A percentile compares a stretch with the other conserved stretches of the same genome.
These are phyloP conservation scores for Serrognathus titanus DNA, from an alignment of 2,888 invertebrate species.

Conservation along the genomic window DNA sequence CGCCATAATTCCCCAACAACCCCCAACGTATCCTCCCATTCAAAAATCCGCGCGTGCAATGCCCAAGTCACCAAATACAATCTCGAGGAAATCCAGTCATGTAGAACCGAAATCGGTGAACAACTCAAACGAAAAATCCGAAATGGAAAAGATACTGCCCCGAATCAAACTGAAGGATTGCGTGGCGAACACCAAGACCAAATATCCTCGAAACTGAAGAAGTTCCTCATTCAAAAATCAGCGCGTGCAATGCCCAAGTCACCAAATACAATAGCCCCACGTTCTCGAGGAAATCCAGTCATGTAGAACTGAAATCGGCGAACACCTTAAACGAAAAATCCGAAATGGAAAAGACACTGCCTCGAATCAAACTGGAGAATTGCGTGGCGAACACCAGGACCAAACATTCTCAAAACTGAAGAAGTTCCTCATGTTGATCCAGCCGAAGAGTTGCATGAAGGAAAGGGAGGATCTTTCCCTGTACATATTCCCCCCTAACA, in stretches of 20 bases:
- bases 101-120: constrained; percentile 47
- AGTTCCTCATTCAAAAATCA: constrained; percentile 46
- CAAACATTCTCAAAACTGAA: constrained; percentile 38
- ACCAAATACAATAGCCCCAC: constrained; percentile 34
- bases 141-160: constrained; percentile 37
- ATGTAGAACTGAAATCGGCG: constrained; percentile 45
- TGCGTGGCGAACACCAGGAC: constrained; percentile 21
- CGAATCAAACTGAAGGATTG: constrained; percentile 41
- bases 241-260: constrained; percentile 29
- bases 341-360: constrained; percentile 36
- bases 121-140: constrained; percentile 47
- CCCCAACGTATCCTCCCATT: constrained; percentile 30
- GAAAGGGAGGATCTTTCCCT: constrained; percentile 87
- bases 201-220: constrained; percentile 41
- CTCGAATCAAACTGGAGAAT: constrained; percentile 42
- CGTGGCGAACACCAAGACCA: constrained; percentile 17
- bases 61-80: constrained; percentile 31
- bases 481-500: constrained; percentile 86
- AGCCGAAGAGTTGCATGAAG: constrained; percentile 72
- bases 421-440: constrained; percentile 58
- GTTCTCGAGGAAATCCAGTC: constrained; percentile 36
- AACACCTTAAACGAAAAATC: constrained; percentile 49
- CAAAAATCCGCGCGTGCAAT: constrained; percentile 32
- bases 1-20: constrained; percentile 52
- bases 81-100: constrained; percentile 35